phyloP scores from a whole-genome alignment of 64 coral and sea anemone species.

The Platygyra sinensis region DNA sequence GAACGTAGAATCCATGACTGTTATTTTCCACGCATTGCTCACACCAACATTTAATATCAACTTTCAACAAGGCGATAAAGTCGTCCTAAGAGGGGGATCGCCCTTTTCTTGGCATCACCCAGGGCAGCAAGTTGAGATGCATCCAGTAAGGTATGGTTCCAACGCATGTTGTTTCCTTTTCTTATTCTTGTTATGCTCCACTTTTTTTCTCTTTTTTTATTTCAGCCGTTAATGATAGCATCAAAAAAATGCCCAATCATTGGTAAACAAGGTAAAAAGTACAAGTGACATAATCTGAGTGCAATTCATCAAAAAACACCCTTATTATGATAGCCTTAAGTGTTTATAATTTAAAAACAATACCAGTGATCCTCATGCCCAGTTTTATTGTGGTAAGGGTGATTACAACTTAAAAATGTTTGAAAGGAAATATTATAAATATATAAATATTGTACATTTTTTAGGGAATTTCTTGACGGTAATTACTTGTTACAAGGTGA shows the following conservation, averaged over 20 bases:
- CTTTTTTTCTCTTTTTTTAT: too few relatives aligned
- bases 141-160: neutral
- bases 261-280: too few relatives aligned
- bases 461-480: neutral
- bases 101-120: neutral
- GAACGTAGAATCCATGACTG: neutral
- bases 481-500: neutral
- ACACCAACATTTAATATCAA: neutral
- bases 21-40: slow-evolving; percentile 19
- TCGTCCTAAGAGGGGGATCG: neutral
- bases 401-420: too few relatives aligned
- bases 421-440: too few relatives aligned
- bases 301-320: too few relatives aligned
- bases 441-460: neutral
- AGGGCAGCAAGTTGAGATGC: neutral
- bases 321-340: too few relatives aligned
- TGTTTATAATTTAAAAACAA: too few relatives aligned
- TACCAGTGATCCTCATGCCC: too few relatives aligned
- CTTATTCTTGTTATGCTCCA: neutral
- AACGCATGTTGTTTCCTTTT: neutral
- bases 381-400: too few relatives aligned
- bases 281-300: too few relatives aligned
- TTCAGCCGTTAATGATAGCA: too few relatives aligned
- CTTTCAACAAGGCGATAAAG: neutral
- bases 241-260: too few relatives aligned